Base-by-base conservation (phyloP, 2,888 invertebrate species). In the Hydrotaea cyrtoneurina region DNA sequence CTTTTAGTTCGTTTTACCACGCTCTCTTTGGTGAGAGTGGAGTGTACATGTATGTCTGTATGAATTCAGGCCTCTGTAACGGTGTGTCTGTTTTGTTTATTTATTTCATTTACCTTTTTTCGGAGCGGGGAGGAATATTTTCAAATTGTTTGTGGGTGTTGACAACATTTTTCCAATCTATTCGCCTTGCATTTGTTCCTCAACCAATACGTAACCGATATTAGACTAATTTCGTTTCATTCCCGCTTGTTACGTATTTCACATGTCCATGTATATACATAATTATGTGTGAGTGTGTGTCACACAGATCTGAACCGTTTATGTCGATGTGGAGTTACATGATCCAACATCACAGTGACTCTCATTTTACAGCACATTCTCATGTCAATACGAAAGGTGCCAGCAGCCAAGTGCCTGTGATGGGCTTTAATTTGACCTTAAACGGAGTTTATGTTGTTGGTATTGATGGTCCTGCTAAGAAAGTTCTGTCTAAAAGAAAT, bases 81-180 rank as follows among this genome's bases (percentile, higher is more conserved):
- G 62, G 46, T 53, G 46, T 11, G 77, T 50, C 64, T 57, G 39
- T 39, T 8, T 11, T 39, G 23, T 43, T 53, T 31, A 26, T n/a
- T 23, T 77, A 57, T 21, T 39, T 66, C 39, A 21, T 64, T 66
- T 66, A 66, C 66, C 39, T 66, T 66, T 66, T 36, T 66, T 15
- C 26, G 26, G 23, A 8, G 57, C 59, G 39, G n/a, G 62, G 31
- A 31, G 31, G 57, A 39, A 31, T 75, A n/a, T 76, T 43, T 31
- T 15, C 50, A 77, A 43, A n/a, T 75, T 62, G 82, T 62, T 78
- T 86, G 84, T 77, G 66, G 66, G 66, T 66, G 66, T 66, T 43
- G 43, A 66, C n/a, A 66, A 39, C 8, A 66, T 66, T 39, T 19
- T 19, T 39, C 19, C 19, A 66, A 39, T 43, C 17, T 66, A 66